Evolutionary conservation across 2,888 invertebrate species (phyloP).

Genomic region (Auanema freiburgensis): DNA sequence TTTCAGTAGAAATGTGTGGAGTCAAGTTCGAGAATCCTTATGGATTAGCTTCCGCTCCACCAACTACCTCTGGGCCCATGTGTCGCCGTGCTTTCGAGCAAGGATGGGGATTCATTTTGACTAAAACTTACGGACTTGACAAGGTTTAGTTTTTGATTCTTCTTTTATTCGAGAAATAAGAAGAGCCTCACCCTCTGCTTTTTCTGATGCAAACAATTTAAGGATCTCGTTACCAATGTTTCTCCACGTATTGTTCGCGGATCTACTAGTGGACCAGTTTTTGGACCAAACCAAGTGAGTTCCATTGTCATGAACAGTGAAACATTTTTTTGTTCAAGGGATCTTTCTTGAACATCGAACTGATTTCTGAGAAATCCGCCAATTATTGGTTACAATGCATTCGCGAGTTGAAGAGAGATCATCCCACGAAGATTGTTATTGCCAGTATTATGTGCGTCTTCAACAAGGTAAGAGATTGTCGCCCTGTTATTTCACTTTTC

Average conservation of each 20-base stretch:
- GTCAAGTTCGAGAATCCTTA: conserved; percentile 93
- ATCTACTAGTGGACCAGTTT: conserved; percentile 81
- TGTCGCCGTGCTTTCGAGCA: conserved; percentile 89
- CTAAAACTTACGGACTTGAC: conserved; percentile 91
- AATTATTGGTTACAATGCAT: conserved; percentile 90
- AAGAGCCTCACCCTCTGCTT: background rate
- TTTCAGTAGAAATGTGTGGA: conserved; percentile 89
- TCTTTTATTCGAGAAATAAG: too few species aligned
- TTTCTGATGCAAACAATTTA: conserved; percentile 23
- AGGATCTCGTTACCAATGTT: conserved; percentile 93
- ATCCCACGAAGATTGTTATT: conserved; percentile 71
- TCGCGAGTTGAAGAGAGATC: conserved; percentile 79
- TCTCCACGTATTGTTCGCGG: conserved; percentile 94
- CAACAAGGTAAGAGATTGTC: conserved; percentile 29
- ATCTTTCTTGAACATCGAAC: conserved; percentile 92
- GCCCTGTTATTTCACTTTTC: background rate
- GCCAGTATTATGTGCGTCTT: conserved; percentile 62
- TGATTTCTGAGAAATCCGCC: conserved; percentile 93
- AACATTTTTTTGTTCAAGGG: conserved; percentile 73
- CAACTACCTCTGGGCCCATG: conserved; percentile 84
- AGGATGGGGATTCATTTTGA: conserved; percentile 96
- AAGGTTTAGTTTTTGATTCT: conserved; percentile 77
- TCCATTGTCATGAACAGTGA: too few species aligned
- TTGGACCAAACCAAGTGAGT: conserved; percentile 78
- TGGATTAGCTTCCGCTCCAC: conserved; percentile 94